phyloP scores from a whole-genome alignment of 2,797 vertebrate species.

The Pantherophis alleghaniensis region DNA sequence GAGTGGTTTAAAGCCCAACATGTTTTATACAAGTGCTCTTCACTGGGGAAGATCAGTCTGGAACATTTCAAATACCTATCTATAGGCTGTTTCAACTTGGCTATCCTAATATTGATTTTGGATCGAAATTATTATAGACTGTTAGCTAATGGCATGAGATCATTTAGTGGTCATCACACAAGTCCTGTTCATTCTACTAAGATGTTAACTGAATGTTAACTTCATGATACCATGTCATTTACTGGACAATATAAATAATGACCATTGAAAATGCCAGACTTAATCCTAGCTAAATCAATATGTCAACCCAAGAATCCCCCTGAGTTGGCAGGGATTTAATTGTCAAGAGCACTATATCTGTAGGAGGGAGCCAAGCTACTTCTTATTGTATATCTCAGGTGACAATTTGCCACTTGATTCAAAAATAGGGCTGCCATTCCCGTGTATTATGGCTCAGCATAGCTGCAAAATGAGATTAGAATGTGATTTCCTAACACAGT shows the following conservation, averaged over 20 bases:
- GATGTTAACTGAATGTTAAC: neutral
- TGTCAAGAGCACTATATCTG: neutral
- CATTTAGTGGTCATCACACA: neutral
- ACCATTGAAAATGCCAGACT: too few species aligned
- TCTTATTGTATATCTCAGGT: neutral
- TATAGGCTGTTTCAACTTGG: neutral
- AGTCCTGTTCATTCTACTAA: neutral
- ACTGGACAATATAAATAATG: neutral
- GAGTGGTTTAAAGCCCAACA: neutral
- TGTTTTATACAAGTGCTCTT: neutral
- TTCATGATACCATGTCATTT: neutral
- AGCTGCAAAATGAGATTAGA: conserved; percentile 30
- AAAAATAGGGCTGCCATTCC: conserved; percentile 33
- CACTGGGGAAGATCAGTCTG: neutral
- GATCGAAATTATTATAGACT: neutral
- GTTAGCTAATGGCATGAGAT: neutral
- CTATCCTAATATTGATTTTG: neutral
- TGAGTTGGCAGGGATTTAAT: neutral
- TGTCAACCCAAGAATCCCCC: neutral
- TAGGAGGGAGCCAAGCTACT: neutral
- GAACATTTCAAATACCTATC: neutral
- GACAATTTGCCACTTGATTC: conserved; percentile 27
- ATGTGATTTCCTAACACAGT: conserved; percentile 47
- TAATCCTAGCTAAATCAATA: neutral
- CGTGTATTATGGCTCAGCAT: conserved; percentile 21